These are phyloP conservation scores for Platycheirus albimanus DNA, from an alignment of 2,888 invertebrate species.

Conservation along the genomic window DNA sequence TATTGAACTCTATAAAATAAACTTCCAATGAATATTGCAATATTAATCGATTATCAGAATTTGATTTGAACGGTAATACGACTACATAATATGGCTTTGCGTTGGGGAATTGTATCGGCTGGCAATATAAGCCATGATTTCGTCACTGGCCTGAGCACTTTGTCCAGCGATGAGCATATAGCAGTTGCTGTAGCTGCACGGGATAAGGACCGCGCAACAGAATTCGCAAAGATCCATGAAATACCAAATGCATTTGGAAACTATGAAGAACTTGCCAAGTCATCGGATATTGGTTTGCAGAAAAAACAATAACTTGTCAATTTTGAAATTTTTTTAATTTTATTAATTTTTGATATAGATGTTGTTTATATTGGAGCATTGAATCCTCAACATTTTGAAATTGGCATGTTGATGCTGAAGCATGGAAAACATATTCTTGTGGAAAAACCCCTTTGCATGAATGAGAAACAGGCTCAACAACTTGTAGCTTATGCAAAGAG, in stretches of 20 bases:
- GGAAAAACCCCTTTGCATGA: conserved; percentile 94
- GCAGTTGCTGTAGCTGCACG: conserved; percentile 91
- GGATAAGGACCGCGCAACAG: conserved; percentile 87
- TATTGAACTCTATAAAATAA: background rate
- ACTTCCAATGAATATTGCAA: background rate
- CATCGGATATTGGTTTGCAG: conserved; percentile 89
- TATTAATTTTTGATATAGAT: conserved; percentile 84
- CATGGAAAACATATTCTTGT: conserved; percentile 94
- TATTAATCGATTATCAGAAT: background rate
- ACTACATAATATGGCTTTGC: conserved; percentile 83
- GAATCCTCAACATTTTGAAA: conserved; percentile 88
- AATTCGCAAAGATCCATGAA: conserved; percentile 89
- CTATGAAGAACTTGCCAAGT: conserved; percentile 89
- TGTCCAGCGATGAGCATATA: conserved; percentile 87
- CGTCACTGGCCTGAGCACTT: conserved; percentile 87
- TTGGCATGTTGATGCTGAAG: conserved; percentile 89
- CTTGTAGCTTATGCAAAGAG: conserved; percentile 87
- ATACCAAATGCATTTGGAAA: conserved; percentile 89
- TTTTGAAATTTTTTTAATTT: background rate
- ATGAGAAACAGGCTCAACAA: conserved; percentile 88
- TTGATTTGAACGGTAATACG: background rate
- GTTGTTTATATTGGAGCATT: conserved; percentile 92
- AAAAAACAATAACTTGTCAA: conserved; percentile 59
- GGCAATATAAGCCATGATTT: conserved; percentile 95
- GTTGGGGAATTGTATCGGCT: conserved; percentile 94